Evolutionary conservation across 2,888 invertebrate species (phyloP).

Genomic region (Apotomis capreana): DNA sequence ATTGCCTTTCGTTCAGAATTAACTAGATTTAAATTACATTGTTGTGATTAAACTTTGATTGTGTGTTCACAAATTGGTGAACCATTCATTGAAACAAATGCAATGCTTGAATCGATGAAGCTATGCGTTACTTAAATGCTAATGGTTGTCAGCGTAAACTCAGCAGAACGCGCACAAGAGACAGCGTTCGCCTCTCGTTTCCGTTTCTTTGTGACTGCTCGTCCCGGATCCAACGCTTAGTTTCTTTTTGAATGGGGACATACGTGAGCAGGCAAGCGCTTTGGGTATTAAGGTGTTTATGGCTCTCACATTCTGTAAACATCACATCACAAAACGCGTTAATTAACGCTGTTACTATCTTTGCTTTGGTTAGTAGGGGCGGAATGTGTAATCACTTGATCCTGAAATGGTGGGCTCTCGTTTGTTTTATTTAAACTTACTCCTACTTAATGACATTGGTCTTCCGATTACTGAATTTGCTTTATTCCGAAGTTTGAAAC

Average conservation of each 20-base stretch:
- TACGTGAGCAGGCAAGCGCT: conserved; percentile 41
- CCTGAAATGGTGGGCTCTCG: background rate
- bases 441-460: too few relatives aligned
- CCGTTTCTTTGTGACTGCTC: conserved; percentile 43
- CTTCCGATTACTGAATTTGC: too few relatives aligned
- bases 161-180: conserved; percentile 29
- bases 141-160: conserved; percentile 32
- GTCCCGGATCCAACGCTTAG: conserved; percentile 38
- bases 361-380: background rate
- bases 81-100: too few relatives aligned
- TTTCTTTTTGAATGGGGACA: conserved; percentile 39
- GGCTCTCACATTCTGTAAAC: conserved; percentile 31
- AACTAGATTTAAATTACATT: too few relatives aligned
- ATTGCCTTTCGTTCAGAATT: too few relatives aligned
- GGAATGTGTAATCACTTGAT: background rate
- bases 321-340: conserved; percentile 22
- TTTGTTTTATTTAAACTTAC: too few relatives aligned
- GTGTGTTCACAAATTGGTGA: too few relatives aligned
- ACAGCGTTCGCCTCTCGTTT: conserved; percentile 42
- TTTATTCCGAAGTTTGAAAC: too few relatives aligned
- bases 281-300: conserved; percentile 40
- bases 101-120: conserved; percentile 2
- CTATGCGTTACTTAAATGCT: conserved; percentile 16
- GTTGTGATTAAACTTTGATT: too few relatives aligned
- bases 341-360: conserved; percentile 24